phyloP scores from a whole-genome alignment of 2,888 invertebrate genomes.

The Athetis lepigone region DNA sequence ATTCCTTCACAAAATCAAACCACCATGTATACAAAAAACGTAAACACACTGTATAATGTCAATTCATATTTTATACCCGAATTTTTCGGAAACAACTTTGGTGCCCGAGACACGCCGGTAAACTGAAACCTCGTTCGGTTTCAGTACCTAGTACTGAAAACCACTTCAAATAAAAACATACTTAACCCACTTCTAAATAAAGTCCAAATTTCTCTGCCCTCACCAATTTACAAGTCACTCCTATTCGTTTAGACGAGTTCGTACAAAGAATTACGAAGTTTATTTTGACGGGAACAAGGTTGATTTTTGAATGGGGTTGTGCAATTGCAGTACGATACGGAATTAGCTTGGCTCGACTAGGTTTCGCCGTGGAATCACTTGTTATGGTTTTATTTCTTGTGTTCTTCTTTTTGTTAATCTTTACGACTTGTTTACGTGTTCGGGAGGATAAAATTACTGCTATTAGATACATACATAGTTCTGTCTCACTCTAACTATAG shows the following conservation, averaged over 20 bases:
- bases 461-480: not conserved
- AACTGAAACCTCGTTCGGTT: constrained; percentile 63
- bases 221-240: constrained; percentile 30
- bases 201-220: constrained; percentile 1
- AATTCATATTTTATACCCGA: constrained; percentile 41
- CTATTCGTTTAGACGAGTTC: constrained; percentile 15
- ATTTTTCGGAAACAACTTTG: constrained; percentile 61
- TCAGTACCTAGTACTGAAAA: constrained; percentile 34
- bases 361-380: constrained; percentile 37
- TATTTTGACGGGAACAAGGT: fast-evolving
- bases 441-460: not conserved
- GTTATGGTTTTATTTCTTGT: constrained; percentile 19
- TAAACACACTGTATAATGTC: constrained; percentile 41
- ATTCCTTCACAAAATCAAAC: constrained; percentile 17
- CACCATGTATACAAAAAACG: constrained; percentile 46
- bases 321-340: constrained; percentile 46
- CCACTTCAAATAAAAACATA: constrained; percentile 10
- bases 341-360: constrained; percentile 41
- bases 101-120: constrained; percentile 59
- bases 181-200: not conserved
- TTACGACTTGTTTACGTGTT: fast-evolving
- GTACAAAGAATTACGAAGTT: constrained; percentile 25
- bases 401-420: not conserved
- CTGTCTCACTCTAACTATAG: not conserved
- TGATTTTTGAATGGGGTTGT: constrained; percentile 11